Evolutionary conservation across 2,113 vertebrate genomes (phyloP).

Genomic region (Myiozetetes cayanensis): DNA sequence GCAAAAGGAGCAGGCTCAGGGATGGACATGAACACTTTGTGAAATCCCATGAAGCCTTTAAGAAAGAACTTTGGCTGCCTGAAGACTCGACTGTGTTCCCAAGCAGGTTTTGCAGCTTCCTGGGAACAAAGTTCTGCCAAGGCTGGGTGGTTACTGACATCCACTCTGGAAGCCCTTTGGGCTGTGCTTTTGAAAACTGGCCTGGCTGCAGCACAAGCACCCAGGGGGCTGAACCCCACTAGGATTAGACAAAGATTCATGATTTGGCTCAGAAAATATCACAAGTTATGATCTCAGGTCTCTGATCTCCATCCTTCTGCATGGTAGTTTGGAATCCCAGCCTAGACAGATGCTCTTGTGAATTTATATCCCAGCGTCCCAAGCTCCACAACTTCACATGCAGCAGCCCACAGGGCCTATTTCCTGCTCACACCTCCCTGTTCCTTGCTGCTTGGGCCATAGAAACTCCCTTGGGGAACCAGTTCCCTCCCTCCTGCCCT

Average conservation of each 20-base stretch:
- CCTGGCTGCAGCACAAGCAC: not conserved
- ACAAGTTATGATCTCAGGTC: not conserved
- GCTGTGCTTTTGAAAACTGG: not conserved
- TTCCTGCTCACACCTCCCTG: not conserved
- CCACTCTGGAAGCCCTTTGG: not conserved
- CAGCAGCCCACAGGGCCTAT: not conserved
- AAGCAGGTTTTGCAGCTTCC: constrained; percentile 37
- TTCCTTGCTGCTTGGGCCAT: not conserved
- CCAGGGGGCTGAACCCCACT: not conserved
- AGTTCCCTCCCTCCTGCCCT: not conserved
- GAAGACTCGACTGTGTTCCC: not conserved
- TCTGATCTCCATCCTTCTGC: not conserved
- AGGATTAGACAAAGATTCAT: not conserved
- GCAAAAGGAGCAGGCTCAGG: not conserved
- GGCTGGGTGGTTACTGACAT: not conserved
- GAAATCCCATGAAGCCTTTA: not conserved
- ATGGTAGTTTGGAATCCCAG: rapidly evolving
- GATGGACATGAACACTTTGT: not conserved
- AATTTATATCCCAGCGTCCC: not conserved
- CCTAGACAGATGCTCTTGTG: not conserved
- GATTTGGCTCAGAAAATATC: not conserved
- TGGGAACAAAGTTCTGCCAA: not conserved
- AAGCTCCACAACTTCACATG: not conserved
- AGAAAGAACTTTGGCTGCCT: not conserved
- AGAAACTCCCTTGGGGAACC: not conserved